phyloP scores from a whole-genome alignment of 2,113 vertebrate species.

The Alouatta palliata region DNA sequence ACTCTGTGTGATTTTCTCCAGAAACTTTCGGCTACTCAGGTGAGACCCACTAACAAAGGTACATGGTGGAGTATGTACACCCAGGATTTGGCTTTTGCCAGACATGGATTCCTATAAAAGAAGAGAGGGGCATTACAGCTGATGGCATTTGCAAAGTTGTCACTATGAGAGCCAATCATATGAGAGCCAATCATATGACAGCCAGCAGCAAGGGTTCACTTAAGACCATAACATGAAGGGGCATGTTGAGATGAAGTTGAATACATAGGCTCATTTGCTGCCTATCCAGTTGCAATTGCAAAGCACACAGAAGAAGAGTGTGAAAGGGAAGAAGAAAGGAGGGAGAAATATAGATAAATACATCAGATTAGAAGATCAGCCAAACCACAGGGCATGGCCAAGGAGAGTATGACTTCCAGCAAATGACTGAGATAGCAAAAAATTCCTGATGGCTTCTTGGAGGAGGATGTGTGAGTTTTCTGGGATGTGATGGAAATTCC shows the following conservation, averaged over 20 bases:
- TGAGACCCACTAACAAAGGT: not conserved
- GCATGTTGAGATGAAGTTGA: not conserved
- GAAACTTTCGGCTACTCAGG: not conserved
- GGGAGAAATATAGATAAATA: not conserved
- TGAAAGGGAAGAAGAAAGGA: not conserved
- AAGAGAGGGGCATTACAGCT: not conserved
- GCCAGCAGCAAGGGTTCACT: not conserved
- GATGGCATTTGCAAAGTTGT: not conserved
- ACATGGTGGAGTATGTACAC: rapidly evolving
- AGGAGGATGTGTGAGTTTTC: not conserved
- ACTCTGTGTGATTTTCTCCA: not conserved
- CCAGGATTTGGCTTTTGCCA: not conserved
- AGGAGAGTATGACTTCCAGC: not conserved
- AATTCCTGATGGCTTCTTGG: not conserved
- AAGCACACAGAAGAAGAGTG: not conserved
- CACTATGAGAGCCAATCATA: rapidly evolving
- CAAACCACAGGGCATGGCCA: not conserved
- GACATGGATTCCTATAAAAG: not conserved
- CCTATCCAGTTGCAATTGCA: not conserved
- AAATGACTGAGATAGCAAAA: not conserved
- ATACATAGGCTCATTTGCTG: not conserved
- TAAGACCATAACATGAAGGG: not conserved
- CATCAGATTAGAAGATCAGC: not conserved
- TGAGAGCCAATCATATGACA: rapidly evolving
- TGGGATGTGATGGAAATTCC: no score